phyloP scores from a whole-genome alignment of 2,113 vertebrate species.

The Nothocercus julius region DNA sequence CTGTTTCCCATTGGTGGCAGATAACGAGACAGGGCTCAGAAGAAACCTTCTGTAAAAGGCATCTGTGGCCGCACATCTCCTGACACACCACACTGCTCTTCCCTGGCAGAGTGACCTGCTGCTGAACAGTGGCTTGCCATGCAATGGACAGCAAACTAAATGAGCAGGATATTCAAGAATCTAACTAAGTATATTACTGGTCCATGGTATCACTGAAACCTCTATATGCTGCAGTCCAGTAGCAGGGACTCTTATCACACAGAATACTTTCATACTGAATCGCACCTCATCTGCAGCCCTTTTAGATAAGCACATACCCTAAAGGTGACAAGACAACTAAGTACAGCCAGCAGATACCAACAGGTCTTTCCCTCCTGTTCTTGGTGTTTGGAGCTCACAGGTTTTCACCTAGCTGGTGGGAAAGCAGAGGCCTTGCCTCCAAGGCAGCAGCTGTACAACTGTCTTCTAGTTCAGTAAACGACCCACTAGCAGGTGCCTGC shows the following conservation, averaged over 20 bases:
- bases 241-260: neutral
- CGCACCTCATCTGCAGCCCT: neutral
- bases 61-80: neutral
- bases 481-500: rapidly evolving
- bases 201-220: neutral
- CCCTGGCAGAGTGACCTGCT: neutral
- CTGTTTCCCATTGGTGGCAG: rapidly evolving
- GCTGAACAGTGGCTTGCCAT: neutral
- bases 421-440: neutral
- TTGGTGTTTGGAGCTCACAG: neutral
- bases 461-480: neutral
- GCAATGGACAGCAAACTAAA: neutral
- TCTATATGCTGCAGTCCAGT: neutral
- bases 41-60: neutral
- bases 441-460: neutral
- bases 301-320: neutral
- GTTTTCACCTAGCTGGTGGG: neutral
- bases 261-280: neutral
- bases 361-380: neutral
- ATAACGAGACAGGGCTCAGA: neutral
- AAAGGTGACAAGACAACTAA: neutral
- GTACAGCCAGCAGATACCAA: neutral
- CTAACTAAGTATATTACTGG: neutral
- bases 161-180: neutral
- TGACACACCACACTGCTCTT: neutral